Conservation (phyloP, 2,888 invertebrate genomes). For the Parapristionchus giblindavisi region DNA sequence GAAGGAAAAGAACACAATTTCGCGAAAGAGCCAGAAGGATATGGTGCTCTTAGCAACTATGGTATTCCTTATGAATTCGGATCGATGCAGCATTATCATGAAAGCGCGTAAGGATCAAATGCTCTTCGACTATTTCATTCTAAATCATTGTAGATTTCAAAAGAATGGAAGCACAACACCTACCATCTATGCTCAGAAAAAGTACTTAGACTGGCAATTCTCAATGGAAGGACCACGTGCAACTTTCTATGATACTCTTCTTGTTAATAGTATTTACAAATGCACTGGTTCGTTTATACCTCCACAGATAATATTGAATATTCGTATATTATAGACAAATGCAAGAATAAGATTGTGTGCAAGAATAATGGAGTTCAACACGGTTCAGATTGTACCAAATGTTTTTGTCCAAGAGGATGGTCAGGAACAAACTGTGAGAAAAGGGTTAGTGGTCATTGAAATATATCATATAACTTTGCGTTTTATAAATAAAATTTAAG, state of each 20-base stretch:
- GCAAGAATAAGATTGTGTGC: conserved; percentile 3
- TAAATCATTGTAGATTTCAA: too few species aligned
- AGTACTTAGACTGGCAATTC: neutral
- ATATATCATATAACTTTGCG: neutral
- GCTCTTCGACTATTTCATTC: too few species aligned
- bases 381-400: conserved; percentile 15
- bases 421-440: conserved; percentile 29
- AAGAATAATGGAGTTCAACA: conserved; percentile 29
- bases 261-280: neutral
- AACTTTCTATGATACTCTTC: neutral
- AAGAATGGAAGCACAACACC: neutral
- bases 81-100: neutral
- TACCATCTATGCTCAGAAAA: neutral
- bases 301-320: neutral
- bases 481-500: neutral
- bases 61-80: neutral
- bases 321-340: conserved; percentile 9
- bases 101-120: neutral
- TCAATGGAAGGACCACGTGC: neutral
- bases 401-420: conserved; percentile 32
- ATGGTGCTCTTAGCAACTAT: neutral
- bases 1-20: neutral
- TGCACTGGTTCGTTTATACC: neutral
- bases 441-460: conserved; percentile 4
- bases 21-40: neutral